These are phyloP conservation scores for Crotalus viridis DNA, from an alignment of 2,113 vertebrate species.

Conservation along the genomic window DNA sequence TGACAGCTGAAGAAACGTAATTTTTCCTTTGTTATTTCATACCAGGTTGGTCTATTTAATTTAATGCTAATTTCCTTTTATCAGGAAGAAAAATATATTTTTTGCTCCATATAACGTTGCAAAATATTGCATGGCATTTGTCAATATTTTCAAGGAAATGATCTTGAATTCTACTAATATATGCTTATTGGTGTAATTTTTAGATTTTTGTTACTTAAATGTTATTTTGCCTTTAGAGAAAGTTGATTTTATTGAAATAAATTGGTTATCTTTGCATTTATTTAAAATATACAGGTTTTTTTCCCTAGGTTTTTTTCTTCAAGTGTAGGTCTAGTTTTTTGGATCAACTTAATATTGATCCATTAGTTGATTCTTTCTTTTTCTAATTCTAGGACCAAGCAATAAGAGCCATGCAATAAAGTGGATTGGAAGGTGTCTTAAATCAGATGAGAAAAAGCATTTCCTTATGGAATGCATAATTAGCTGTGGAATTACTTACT, in stretches of 20 bases:
- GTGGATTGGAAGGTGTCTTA: neutral
- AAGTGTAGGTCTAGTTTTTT: neutral
- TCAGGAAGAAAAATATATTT: neutral
- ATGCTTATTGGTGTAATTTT: neutral
- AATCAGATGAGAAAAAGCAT: neutral
- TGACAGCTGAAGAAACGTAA: neutral
- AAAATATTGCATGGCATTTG: neutral
- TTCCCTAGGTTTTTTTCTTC: neutral
- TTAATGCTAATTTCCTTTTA: neutral
- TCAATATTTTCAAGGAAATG: neutral
- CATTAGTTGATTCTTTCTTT: neutral
- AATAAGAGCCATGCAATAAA: neutral
- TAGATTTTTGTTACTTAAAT: neutral
- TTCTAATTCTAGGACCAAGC: neutral
- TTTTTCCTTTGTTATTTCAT: neutral
- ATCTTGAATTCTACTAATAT: neutral
- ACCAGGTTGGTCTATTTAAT: neutral
- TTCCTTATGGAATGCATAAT: neutral
- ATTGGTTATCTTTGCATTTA: neutral
- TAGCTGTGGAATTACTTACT: neutral
- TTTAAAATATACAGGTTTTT: neutral
- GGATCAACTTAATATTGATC: neutral
- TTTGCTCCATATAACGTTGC: neutral
- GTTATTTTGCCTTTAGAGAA: neutral
- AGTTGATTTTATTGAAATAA: neutral